Evolutionary conservation across 2,888 invertebrate species (phyloP).

Genomic region (Agrotis puta): DNA sequence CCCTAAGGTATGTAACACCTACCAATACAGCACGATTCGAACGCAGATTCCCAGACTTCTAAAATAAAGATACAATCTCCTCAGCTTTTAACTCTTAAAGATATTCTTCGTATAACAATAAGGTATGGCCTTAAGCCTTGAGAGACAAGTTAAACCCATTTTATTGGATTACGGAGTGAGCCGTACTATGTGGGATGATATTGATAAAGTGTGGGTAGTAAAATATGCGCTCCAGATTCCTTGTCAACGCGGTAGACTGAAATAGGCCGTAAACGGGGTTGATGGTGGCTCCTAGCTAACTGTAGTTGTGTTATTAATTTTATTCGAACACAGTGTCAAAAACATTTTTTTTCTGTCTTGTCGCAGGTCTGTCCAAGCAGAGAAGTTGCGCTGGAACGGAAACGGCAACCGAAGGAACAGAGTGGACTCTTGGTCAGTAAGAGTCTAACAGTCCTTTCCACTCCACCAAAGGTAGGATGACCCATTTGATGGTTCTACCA

Average conservation of each 20-base stretch:
- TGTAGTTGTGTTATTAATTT: conserved; percentile 4
- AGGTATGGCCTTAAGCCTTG: conserved; percentile 10
- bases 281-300: conserved; percentile 14
- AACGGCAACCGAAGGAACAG: too few species aligned
- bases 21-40: conserved; percentile 6
- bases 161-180: conserved; percentile 41
- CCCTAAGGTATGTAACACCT: conserved; percentile 21
- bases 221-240: conserved; percentile 51
- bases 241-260: conserved; percentile 36
- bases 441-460: too few species aligned
- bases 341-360: too few species aligned
- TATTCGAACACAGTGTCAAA: too few species aligned
- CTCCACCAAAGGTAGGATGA: too few species aligned
- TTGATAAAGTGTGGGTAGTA: conserved; percentile 58
- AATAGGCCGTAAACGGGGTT: conserved; percentile 26
- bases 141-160: conserved; percentile 43
- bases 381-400: too few species aligned
- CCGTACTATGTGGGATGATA: conserved; percentile 50
- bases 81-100: neutral
- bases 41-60: conserved; percentile 32
- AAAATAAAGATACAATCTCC: conserved; percentile 22
- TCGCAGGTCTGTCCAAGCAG: too few species aligned
- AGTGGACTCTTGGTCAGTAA: too few species aligned
- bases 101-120: conserved; percentile 26
- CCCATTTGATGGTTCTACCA: too few species aligned